Evolutionary conservation across 2,113 vertebrate genomes (phyloP), one percentile per base, ranked within the genome.

Genomic region (Zeus faber): DNA sequence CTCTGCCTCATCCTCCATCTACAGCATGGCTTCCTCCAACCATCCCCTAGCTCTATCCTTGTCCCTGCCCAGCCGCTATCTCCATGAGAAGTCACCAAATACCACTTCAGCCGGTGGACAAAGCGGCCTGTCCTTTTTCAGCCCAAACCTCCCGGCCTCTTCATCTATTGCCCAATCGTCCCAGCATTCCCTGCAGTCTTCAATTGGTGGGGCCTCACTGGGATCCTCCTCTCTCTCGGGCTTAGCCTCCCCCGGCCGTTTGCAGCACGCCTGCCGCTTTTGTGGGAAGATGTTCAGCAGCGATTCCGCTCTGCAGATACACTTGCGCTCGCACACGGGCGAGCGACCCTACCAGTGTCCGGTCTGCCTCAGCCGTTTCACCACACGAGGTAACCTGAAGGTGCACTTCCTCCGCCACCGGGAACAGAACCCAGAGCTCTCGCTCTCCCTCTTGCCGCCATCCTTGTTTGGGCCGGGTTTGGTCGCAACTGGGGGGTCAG

Each of bases 301-400:
- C 57, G 95, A 97, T 61, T 96, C 94, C 9, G 91, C 92, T 20
- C 82, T 96, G 39, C 95, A 96, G 74, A 96, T 97, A 82, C 95
- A 97, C 62, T 82, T 97, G 29, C 89, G 95, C 18, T 97, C 95
- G 6, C 94, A 97, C 72, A 97, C 94, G 0, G 94, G 94, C 0
- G 94, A 97, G 65, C 85, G 93, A 13, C 94, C 94, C 17, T 96
- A 95, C 72, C 93, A 95, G 60, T 97, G 95, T 73, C 93, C 92
- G 2, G 91, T 97, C 22, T 97, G 95, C 24, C 91, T 94, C 35
- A 96, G 94, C 64, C 93, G 95, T 21, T 97, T 97, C 74, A 95
- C 95, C 61, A 97, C 94, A 5, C 81, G 94, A 0, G 95, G 95
- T 17, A 97, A 97, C 78, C 89, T 96, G 11, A 97, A 97, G 72